phyloP scores from a whole-genome alignment of 2,113 vertebrate genomes.

The Balaenoptera acutorostrata region DNA sequence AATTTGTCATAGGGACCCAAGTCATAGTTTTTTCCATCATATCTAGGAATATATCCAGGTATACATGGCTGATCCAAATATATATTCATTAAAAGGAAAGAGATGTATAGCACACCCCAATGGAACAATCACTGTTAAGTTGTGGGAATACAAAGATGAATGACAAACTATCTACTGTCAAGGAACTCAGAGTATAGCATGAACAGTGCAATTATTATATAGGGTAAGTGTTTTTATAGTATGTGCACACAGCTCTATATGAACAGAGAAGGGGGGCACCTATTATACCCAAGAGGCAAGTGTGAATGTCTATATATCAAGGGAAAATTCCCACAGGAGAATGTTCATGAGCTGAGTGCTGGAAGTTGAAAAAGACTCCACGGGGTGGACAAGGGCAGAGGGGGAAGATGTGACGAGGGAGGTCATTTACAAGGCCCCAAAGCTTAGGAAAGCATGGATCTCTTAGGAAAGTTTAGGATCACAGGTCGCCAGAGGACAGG shows the following conservation, averaged over 20 bases:
- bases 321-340: neutral
- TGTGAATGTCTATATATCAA: neutral
- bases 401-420: neutral
- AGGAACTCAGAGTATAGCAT: neutral
- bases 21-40: neutral
- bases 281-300: neutral
- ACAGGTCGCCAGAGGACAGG: neutral
- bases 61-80: conserved; percentile 13
- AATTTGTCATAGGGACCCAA: neutral
- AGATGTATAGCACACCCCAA: neutral
- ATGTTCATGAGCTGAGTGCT: neutral
- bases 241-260: neutral
- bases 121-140: neutral
- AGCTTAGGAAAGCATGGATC: neutral
- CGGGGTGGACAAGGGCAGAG: neutral
- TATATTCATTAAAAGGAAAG: neutral
- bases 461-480: neutral
- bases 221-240: neutral
- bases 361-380: neutral
- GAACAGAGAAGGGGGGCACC: neutral
- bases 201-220: neutral
- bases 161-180: neutral
- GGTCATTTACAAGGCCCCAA: neutral
- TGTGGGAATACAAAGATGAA: neutral
- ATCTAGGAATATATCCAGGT: neutral